Conservation (phyloP, 2,888 invertebrate species). For the Xestobium rufovillosum region DNA sequence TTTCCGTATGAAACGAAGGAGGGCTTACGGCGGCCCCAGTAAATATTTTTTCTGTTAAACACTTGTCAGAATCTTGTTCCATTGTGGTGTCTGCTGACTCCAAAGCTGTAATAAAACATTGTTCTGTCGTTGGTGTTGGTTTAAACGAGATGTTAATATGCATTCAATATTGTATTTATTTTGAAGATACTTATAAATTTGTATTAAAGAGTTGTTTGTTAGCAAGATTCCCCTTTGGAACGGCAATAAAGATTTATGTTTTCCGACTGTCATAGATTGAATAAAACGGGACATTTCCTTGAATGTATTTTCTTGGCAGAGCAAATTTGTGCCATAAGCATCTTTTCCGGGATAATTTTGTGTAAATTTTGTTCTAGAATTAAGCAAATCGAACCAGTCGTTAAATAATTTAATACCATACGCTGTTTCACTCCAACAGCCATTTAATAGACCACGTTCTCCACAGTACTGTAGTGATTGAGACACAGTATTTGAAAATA, state of each 20-base stretch:
- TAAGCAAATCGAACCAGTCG: constrained; percentile 26
- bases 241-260: constrained; percentile 18
- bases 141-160: constrained; percentile 22
- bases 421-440: constrained; percentile 10
- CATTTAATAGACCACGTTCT: constrained; percentile 13
- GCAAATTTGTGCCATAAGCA: constrained; percentile 22
- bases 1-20: no score
- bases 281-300: constrained; percentile 17
- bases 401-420: constrained; percentile 16
- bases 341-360: constrained; percentile 13
- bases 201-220: constrained; percentile 15
- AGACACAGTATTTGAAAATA: constrained; percentile 20
- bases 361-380: constrained; percentile 20
- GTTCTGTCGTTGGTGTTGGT: constrained; percentile 13
- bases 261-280: constrained; percentile 21
- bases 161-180: constrained; percentile 22
- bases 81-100: constrained; percentile 6
- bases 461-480: constrained; percentile 19
- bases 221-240: constrained; percentile 22
- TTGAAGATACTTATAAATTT: constrained; percentile 19
- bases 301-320: constrained; percentile 20
- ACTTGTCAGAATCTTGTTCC: no score
- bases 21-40: no score
- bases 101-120: constrained; percentile 6
- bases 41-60: no score